phyloP scores from a whole-genome alignment of 2,888 invertebrate species.

The Drosophila testacea region DNA sequence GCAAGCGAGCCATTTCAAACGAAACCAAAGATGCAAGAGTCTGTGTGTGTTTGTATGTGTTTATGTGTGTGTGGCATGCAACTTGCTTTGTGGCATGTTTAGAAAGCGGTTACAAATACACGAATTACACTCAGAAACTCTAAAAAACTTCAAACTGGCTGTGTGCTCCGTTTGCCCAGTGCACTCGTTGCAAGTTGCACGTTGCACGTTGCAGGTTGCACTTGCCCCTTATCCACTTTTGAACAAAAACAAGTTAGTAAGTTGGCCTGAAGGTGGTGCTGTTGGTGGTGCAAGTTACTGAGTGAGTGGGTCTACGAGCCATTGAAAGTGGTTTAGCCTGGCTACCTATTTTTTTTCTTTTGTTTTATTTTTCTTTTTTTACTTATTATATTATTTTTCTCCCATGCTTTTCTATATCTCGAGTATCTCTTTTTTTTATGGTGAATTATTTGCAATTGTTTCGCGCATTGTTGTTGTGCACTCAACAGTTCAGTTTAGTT shows the following conservation, averaged over 20 bases:
- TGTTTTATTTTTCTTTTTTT: no score
- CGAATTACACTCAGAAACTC: conserved; percentile 1
- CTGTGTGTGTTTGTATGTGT: conserved; percentile 23
- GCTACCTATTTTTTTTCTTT: neutral
- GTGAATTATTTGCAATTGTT: conserved; percentile 53
- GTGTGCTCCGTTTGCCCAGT: conserved; percentile 70
- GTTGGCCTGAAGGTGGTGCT: neutral
- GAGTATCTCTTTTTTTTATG: conserved; percentile 27
- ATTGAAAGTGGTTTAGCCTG: conserved; percentile 61
- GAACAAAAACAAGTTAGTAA: conserved; percentile 45
- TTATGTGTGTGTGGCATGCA: conserved; percentile 31
- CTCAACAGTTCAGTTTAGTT: conserved; percentile 36
- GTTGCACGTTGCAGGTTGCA: conserved; percentile 28
- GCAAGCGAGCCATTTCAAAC: conserved; percentile 59
- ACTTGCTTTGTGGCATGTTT: conserved; percentile 60
- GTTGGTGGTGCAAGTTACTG: neutral
- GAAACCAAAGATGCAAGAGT: conserved; percentile 55
- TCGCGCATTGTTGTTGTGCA: conserved; percentile 30
- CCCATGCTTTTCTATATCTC: no score
- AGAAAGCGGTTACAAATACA: conserved; percentile 68
- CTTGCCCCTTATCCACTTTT: conserved; percentile 47
- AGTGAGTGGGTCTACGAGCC: conserved; percentile 34
- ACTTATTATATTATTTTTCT: conserved; percentile 8
- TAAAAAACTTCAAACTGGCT: conserved; percentile 12
- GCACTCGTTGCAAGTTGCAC: conserved; percentile 50